Base-by-base conservation (phyloP, 1,140 invertebrate species). In the Zaprionus capensis region DNA sequence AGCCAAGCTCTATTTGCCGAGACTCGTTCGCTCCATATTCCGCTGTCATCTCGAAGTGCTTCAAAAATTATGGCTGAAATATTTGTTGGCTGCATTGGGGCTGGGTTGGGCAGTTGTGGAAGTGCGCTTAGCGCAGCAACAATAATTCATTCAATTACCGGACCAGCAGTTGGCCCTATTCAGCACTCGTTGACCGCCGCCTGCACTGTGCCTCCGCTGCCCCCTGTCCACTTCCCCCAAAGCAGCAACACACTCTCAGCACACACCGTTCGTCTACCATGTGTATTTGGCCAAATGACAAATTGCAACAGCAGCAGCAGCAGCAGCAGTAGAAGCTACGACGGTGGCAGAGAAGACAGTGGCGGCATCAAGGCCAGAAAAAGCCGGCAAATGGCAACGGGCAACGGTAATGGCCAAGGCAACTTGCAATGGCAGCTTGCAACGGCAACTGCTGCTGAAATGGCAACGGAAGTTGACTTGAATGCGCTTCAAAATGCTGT, bases 401-500 rank as follows among this genome's bases (percentile, higher is more conserved):
- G 65, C 76, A 77, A 64, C 68, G 36, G 28, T 31, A 56, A 62
- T 44, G 62, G 49, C 62, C 46, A 53, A 28, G 41, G 31, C 41
- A 46, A 46, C 15, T 41, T 41, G 71, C 71, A 73, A 76, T 70
- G 66, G 76, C 81, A 73, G 17, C 38, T 31, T 14, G 57, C 73
- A 67, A 70, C 61, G 11, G 55, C 55, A 26, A 28, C 20, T 22
- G 68, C 68, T 64, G 75, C 71, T 36, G 70, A 64, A 71, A 53
- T 28, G 41, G 76, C 64, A 83, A 73, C 83, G 83, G 84, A 87
- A 87, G 83, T 87, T 80, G 74, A 71, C 83, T 88, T 84, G 80
- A 87, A 87, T 87, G 84, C 84, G 81, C 71, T 87, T 81, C 85
- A 78, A 87, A 87, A 88, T 84, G 84, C 85, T 88, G 81, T 88